Evolutionary conservation across 1,140 invertebrate genomes (phyloP), one percentile per base, ranked within the genome.

Genomic region (Heliconius melpomene): DNA sequence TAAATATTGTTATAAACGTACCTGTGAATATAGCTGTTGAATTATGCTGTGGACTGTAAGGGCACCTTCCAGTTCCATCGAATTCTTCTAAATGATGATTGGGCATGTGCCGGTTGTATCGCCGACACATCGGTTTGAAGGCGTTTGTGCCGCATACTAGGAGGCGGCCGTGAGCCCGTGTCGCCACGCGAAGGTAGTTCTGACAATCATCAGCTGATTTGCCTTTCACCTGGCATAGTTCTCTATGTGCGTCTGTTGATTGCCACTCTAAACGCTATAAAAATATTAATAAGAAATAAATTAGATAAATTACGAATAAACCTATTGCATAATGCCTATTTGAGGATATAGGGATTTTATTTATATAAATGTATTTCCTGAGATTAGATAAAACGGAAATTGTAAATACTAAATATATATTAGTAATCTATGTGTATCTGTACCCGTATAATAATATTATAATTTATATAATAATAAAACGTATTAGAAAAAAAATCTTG

Each of bases 141-240:
- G 98, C 98, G 94, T 99, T 99, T 38, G 99, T 99, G 26, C 99
- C 99, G 94, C 99, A 99, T 70, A 99, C 96, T 75, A 98, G 95
- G 36, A 98, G 95, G 80, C 97, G 96, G 13, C 97, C 97, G 80
- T 98, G 96, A 89, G 88, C 95, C 7, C 94, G 89, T 8, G 94
- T 95, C 84, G 98, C 96, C 29, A 99, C 98, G 79, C 98, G 96
- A 82, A 99, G 97, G 93, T 98, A 99, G 95, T 99, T 99, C 95
- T 99, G 98, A 94, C 99, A 99, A 90, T 98, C 97, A 95, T 98
- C 97, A 86, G 97, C 96, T 76, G 96, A 96, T 91, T 98, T 98
- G 72, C 98, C 98, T 92, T 99, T 99, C 85, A 98, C 94, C 82
- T 96, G 95, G 90, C 98, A 99, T 88, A 98, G 94, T 94, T 98